These are phyloP conservation scores for Hydriomena furcata DNA, from an alignment of 2,888 invertebrate genomes.

Conservation along the genomic window DNA sequence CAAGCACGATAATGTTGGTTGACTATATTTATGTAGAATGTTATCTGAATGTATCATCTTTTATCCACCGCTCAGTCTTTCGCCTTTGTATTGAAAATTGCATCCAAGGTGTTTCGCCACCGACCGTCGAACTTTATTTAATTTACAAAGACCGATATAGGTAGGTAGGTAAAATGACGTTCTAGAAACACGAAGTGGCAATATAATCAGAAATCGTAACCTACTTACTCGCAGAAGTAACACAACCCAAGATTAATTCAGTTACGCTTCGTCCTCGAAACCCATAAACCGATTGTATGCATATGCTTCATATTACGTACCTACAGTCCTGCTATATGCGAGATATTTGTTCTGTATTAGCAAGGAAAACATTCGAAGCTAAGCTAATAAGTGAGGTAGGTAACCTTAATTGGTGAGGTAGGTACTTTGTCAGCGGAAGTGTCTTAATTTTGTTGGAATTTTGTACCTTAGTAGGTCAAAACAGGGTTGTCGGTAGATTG, in stretches of 20 bases:
- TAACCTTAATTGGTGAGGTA: background rate
- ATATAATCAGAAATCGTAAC: constrained; percentile 19
- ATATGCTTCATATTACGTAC: constrained; percentile 35
- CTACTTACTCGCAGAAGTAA: constrained; percentile 5
- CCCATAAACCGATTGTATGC: constrained; percentile 43
- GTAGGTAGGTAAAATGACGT: too few species aligned
- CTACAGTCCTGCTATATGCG: constrained; percentile 45
- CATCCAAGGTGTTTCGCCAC: too few species aligned
- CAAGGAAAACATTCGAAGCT: constrained; percentile 34
- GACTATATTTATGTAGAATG: background rate
- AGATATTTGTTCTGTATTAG: constrained; percentile 42
- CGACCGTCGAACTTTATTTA: background rate
- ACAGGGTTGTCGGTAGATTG: background rate
- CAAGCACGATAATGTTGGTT: background rate
- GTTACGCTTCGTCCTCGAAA: constrained; percentile 49
- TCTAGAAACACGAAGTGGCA: constrained; percentile 5
- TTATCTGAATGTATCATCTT: too few species aligned
- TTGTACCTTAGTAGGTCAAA: constrained; percentile 18
- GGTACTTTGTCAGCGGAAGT: constrained; percentile 26
- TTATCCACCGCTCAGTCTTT: too few species aligned
- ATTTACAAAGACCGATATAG: background rate
- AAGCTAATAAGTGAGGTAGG: too few species aligned
- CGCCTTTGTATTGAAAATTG: too few species aligned
- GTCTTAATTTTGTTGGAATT: constrained; percentile 27
- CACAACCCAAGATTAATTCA: constrained; percentile 35